Base-by-base conservation (phyloP, 2,888 invertebrate species). In the Octodonta nipae region DNA sequence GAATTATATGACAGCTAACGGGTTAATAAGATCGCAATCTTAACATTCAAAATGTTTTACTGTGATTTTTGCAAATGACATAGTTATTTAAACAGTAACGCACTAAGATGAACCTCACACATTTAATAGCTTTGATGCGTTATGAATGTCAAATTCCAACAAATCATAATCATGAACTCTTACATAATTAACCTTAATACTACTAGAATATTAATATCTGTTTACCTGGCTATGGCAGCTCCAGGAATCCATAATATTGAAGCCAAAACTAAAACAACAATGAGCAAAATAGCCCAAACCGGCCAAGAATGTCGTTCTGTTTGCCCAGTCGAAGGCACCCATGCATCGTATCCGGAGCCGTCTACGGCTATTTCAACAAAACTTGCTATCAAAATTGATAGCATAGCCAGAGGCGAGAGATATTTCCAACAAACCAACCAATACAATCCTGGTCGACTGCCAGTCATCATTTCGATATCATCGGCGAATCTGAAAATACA, bases 401-500 rank as follows among this genome's bases (percentile, higher is more conserved):
- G 60, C 89, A 91, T 89, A 1, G 88, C 87, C 35, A 80, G 54
- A 0, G 92, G 92, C 2, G 89, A 87, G 7, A 92, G 65, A 56
- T 89, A 92, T 59, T 91, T 87, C 92, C 92, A 93, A 61, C 89
- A 92, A 45, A 89, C 75, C 54, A 87, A 67, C 91, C 91, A 92
- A 60, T 89, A 93, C 16, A 84, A 66, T 1, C 82, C 81, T 0
- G 91, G 89, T 13, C 87, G 71, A 28, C 75, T 76, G 2, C 92
- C 91, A 1, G 89, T 91, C 92, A 93, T 93, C 61, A 87, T 69
- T 61, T 92, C 87, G 40, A 92, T 88, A 59, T 92, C 92, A 54
- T 91, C 87, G 3, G 87, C 83, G 56, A 91, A 91, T 63, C 87
- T 87, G 22, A 14, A 38, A 35, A 10, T 15, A 13, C 10, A 3